Conservation (phyloP, 2,888 invertebrate species). For the Catocala nupta region DNA sequence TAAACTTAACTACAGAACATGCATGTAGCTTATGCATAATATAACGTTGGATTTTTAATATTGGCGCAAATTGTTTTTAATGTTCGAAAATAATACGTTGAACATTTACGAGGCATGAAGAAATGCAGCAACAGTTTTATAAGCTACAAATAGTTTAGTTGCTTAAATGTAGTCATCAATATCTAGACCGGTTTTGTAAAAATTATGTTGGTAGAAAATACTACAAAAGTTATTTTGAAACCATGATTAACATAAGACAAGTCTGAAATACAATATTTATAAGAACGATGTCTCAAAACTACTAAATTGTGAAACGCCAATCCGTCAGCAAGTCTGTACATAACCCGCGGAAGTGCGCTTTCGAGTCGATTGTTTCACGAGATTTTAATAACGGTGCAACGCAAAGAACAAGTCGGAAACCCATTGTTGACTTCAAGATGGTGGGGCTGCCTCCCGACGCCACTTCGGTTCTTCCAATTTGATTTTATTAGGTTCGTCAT, state of each 20-base stretch:
- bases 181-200: no score
- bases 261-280: not conserved
- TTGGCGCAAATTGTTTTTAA: no score
- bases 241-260: not conserved
- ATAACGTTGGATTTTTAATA: no score
- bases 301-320: constrained; percentile 10
- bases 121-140: no score
- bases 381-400: constrained; percentile 87
- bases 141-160: no score
- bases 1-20: no score
- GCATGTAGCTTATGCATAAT: no score
- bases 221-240: not conserved
- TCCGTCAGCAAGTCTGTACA: constrained; percentile 68
- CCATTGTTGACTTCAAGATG: constrained; percentile 84
- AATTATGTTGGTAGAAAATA: not conserved
- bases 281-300: constrained; percentile 5
- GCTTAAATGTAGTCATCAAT: no score
- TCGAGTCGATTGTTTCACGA: constrained; percentile 86
- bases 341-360: constrained; percentile 81
- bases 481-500: constrained; percentile 65
- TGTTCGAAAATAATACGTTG: no score
- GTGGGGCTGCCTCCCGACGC: constrained; percentile 58
- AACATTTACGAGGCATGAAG: no score
- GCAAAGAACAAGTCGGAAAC: constrained; percentile 81
- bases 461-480: constrained; percentile 56